Evolutionary conservation across 2,888 invertebrate species (phyloP), one percentile per base, ranked within the genome.

Genomic region (Diarsia mendica): DNA sequence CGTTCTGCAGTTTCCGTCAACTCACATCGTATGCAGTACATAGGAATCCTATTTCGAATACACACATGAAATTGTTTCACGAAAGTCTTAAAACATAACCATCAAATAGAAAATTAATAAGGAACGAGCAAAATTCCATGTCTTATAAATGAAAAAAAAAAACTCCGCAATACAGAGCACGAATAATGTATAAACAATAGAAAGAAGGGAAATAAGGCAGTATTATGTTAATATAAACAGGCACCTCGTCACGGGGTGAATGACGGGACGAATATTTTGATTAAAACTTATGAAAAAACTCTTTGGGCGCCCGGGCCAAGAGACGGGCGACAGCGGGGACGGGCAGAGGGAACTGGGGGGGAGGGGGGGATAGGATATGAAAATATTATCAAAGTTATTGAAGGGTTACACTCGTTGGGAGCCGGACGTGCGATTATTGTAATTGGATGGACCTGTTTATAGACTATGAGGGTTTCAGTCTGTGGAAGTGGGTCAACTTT

Each of bases 241-340:
- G 83, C 84, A 86, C 85, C 88, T 87, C 87, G 86, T 90, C 89
- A 90, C 88, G 85, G 85, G 82, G 70, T 78, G 83, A 83, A 83
- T 84, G 86, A 84, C 83, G 86, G 84, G 87, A 80, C 87, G 89
- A 90, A 91, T 92, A 92, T 92, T 93, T 93, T 93, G 90, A 92
- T 93, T 93, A 93, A 92, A 93, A 91, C 91, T 92, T 92, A 90
- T 89, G 89, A 90, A 91, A 92, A 90, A 90, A 89, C 89, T 90
- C 90, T 90, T 88, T 87, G 89, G 67, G 72, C 83, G 68, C 66
- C 71, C 68, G 84, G 85, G 60, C 60, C 58, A 77, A 77, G 73
- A 55, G 67, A 84, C 28, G 71, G 72, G 83, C 69, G 67, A 11
- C 58, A 78, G 87, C 85, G 87, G 55, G 65, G 51, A 28, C 44